Evolutionary conservation across 2,113 vertebrate genomes (phyloP).

Genomic region (Limnothrissa miodon): DNA sequence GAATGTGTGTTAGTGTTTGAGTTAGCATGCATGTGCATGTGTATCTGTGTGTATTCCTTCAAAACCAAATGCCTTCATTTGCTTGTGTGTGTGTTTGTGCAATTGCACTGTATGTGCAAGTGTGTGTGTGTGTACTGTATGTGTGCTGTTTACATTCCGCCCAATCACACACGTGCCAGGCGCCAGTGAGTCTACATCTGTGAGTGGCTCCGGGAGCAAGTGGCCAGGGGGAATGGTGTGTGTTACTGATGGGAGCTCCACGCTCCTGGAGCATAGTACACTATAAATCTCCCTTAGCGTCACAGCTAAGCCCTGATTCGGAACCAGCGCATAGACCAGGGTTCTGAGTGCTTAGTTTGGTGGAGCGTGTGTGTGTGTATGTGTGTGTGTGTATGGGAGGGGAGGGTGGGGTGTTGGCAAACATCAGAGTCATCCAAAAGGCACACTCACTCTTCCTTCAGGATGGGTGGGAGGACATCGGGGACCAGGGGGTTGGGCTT

Average conservation of each 20-base stretch:
- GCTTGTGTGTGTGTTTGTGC: slow-evolving; percentile 24
- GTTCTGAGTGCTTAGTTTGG: neutral
- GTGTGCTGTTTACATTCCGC: neutral
- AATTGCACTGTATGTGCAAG: slow-evolving; percentile 4
- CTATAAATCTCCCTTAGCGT: slow-evolving; percentile 10
- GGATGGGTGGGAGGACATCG: neutral
- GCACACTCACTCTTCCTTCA: neutral
- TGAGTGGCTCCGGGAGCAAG: neutral
- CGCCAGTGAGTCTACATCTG: neutral
- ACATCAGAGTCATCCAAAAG: neutral
- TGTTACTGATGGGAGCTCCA: neutral
- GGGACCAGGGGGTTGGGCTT: neutral
- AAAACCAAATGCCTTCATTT: neutral
- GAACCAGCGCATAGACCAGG: neutral
- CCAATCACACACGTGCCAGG: neutral
- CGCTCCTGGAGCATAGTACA: neutral
- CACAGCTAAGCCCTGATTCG: neutral
- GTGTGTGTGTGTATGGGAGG: neutral
- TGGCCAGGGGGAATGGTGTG: slow-evolving; percentile 2
- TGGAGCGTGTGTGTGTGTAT: too few relatives aligned
- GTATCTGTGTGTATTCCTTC: neutral
- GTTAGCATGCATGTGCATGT: neutral
- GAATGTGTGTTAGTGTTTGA: neutral
- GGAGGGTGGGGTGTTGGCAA: too few relatives aligned
- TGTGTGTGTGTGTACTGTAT: neutral